Percentiles rank a stretch among this genome's conserved stretches.
Conservation (phyloP, 2,797 vertebrate genomes). For the Pseudochromis fuscus region DNA sequence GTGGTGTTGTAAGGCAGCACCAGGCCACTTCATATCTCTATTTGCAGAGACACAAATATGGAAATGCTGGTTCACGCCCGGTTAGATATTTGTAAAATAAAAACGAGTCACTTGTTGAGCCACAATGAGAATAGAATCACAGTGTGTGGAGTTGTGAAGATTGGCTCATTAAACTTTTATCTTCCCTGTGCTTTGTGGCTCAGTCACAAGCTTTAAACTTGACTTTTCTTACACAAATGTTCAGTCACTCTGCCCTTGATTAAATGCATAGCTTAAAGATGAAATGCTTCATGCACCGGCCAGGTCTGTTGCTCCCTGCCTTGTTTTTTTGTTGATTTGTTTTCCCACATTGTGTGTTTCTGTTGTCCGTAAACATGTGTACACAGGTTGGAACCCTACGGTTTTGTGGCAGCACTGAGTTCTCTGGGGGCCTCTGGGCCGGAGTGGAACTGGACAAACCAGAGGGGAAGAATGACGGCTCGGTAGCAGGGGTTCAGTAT, state of each 20-base stretch:
- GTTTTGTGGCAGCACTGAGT: conserved; percentile 95
- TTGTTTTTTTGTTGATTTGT: background rate
- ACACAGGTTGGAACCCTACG: conserved; percentile 91
- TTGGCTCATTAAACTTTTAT: conserved; percentile 74
- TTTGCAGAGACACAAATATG: background rate
- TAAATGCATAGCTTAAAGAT: conserved; percentile 17
- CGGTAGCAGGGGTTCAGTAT: conserved; percentile 94
- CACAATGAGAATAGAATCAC: conserved; percentile 34
- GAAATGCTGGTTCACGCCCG: conserved; percentile 11
- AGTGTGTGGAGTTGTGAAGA: conserved; percentile 15
- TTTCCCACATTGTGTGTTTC: conserved; percentile 14
- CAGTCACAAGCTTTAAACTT: conserved; percentile 51
- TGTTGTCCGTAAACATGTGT: conserved; percentile 20
- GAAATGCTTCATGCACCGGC: conserved; percentile 31
- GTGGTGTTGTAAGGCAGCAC: background rate
- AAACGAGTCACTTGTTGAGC: conserved; percentile 62
- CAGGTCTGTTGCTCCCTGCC: background rate
- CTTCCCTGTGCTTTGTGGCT: conserved; percentile 31
- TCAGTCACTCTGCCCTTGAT: conserved; percentile 27
- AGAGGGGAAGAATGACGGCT: conserved; percentile 96
- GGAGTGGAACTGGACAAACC: conserved; percentile 95
- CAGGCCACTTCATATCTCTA: background rate
- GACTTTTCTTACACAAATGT: too few relatives aligned
- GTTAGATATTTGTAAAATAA: conserved; percentile 9
- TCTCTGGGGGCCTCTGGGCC: conserved; percentile 96